Percentiles rank a stretch among this genome's conserved stretches.
phyloP scores from a whole-genome alignment of 2,113 vertebrate genomes.

The Centrocercus urophasianus region DNA sequence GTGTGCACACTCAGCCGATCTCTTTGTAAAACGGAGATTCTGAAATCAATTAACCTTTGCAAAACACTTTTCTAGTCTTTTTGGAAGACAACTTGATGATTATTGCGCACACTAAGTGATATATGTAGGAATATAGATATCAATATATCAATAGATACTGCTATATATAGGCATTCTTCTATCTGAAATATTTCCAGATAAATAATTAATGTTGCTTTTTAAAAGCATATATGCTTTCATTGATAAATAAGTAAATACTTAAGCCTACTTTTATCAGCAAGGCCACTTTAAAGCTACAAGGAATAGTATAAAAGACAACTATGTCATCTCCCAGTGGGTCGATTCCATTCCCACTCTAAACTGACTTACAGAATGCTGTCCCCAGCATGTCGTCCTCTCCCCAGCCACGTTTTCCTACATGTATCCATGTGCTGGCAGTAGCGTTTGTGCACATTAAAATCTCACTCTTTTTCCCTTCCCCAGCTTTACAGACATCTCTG shows the following conservation, averaged over 20 bases:
- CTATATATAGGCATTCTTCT: not conserved
- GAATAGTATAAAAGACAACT: not conserved
- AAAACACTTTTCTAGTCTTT: conserved; percentile 6
- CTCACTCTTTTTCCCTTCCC: not conserved
- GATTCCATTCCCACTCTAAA: not conserved
- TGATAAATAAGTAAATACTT: not conserved
- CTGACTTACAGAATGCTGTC: not conserved
- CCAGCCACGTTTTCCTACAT: not conserved
- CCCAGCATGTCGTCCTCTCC: not conserved
- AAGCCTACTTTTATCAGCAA: not conserved
- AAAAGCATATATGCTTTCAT: not conserved
- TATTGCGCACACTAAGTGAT: not conserved
- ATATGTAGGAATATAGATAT: not conserved
- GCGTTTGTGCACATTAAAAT: not conserved
- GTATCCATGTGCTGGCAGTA: not conserved
- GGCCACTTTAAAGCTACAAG: not conserved
- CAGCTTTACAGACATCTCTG: not conserved
- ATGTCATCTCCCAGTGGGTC: fast-evolving
- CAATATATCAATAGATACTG: too few relatives aligned
- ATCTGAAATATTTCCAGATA: not conserved
- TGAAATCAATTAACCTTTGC: not conserved
- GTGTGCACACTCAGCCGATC: not conserved
- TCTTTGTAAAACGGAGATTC: not conserved
- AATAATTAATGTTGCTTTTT: not conserved
- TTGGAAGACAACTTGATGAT: not conserved